Percentiles rank a stretch among this genome's conserved stretches.
phyloP scores from a whole-genome alignment of 2,113 vertebrate species.

The Arenaria interpres region DNA sequence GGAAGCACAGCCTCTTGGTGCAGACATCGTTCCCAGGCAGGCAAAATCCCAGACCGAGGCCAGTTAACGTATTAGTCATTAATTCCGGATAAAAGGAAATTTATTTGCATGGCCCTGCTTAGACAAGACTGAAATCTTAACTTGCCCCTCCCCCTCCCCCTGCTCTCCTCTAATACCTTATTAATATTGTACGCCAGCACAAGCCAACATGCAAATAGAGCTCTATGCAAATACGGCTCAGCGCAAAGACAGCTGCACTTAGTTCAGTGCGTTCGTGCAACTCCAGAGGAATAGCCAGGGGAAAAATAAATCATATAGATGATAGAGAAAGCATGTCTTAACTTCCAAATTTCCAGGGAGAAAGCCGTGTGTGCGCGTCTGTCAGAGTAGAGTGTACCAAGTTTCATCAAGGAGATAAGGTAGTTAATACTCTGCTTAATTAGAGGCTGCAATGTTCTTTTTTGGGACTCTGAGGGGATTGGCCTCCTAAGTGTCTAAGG shows the following conservation, averaged over 20 bases:
- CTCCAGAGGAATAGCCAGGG: conserved; percentile 32
- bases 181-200: conserved; percentile 39
- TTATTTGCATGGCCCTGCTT: conserved; percentile 25
- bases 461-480: background rate
- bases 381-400: conserved; percentile 13
- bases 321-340: conserved; percentile 22
- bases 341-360: conserved; percentile 29
- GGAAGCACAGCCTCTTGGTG: background rate
- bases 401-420: conserved; percentile 40
- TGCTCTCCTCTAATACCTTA: conserved; percentile 49
- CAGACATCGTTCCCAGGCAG: background rate
- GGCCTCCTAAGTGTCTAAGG: background rate
- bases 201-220: conserved; percentile 52
- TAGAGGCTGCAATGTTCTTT: background rate
- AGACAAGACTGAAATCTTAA: conserved; percentile 47
- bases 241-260: conserved; percentile 20
- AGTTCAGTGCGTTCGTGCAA: background rate
- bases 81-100: conserved; percentile 52
- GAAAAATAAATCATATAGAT: conserved; percentile 32
- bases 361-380: background rate
- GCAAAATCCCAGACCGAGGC: background rate
- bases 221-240: conserved; percentile 41
- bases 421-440: conserved; percentile 34
- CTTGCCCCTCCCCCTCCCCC: background rate
- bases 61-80: conserved; percentile 14